A percentile compares a stretch with the other conserved stretches of the same genome.
These are phyloP conservation scores for Hydrotaea diabolus DNA, from an alignment of 2,888 invertebrate genomes.

Conservation along the genomic window DNA sequence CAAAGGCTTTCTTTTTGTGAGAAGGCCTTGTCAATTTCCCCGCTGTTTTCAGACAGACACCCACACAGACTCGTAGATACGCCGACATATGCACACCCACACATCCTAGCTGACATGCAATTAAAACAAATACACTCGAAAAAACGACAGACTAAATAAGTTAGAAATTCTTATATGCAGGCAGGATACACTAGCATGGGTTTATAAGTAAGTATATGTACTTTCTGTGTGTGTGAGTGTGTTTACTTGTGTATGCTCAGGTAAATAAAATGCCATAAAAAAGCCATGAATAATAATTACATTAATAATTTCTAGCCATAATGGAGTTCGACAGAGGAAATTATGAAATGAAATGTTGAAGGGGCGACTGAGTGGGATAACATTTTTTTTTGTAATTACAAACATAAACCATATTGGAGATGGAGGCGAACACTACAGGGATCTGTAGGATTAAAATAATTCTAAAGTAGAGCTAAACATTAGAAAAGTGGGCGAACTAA, in stretches of 20 bases:
- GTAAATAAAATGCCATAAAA: constrained; percentile 27
- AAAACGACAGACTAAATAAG: constrained; percentile 3
- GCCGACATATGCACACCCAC: not conserved
- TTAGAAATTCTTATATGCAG: constrained; percentile 10
- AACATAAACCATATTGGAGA: no score
- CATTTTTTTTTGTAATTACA: no score
- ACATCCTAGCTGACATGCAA: not conserved
- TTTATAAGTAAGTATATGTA: no score
- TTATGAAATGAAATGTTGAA: not conserved
- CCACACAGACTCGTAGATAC: no score
- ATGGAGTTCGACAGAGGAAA: not conserved
- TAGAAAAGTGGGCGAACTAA: no score
- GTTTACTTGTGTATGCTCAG: not conserved
- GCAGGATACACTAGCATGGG: no score
- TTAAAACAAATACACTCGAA: not conserved
- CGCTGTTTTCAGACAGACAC: no score
- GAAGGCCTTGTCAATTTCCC: no score
- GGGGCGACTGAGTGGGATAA: not conserved
- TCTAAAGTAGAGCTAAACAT: not conserved
- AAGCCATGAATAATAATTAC: constrained; percentile 31
- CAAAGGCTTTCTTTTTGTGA: no score
- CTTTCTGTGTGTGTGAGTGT: not conserved
- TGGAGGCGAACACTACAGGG: not conserved
- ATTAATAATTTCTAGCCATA: not conserved
- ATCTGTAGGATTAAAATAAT: not conserved